Conservation (phyloP, 2,797 vertebrate species). For the Epinephelus coioides region DNA sequence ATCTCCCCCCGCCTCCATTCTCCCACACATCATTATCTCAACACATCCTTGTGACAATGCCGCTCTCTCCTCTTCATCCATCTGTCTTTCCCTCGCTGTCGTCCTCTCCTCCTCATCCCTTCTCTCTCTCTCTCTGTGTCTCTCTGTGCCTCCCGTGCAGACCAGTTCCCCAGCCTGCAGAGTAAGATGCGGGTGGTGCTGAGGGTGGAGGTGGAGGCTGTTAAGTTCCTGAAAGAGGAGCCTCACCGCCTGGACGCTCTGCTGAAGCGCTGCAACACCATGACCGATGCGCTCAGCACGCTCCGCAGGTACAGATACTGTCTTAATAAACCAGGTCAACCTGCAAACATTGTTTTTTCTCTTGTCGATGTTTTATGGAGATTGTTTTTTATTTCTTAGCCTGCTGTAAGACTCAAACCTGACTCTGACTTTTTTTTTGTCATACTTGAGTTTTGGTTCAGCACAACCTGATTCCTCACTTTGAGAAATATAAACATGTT, state of each 20-base stretch:
- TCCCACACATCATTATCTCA: constrained; percentile 17
- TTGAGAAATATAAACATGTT: too few relatives aligned
- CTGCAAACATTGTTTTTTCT: not conserved
- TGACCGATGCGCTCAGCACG: constrained; percentile 87
- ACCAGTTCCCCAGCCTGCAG: constrained; percentile 96
- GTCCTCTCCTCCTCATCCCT: not conserved
- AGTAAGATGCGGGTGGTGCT: constrained; percentile 98
- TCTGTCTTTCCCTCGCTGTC: not conserved
- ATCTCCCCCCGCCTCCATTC: constrained; percentile 4
- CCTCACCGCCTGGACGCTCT: constrained; percentile 94
- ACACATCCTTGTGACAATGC: constrained; percentile 4
- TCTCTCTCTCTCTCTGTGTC: not conserved
- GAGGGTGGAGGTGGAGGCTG: constrained; percentile 95
- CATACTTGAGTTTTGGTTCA: too few relatives aligned
- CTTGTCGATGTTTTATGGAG: not conserved
- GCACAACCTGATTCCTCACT: too few relatives aligned
- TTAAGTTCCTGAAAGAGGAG: constrained; percentile 98
- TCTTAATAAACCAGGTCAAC: constrained; percentile 10
- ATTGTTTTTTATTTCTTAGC: not conserved
- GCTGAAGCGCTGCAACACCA: constrained; percentile 92
- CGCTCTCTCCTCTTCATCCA: not conserved
- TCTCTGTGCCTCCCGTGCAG: constrained; percentile 71
- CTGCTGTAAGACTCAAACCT: too few relatives aligned
- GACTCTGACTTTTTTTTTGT: too few relatives aligned
- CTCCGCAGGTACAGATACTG: constrained; percentile 72